Percentiles rank a stretch among this genome's conserved stretches.
Conservation (phyloP, 2,888 invertebrate species). For the Stictocephala bisonia region DNA sequence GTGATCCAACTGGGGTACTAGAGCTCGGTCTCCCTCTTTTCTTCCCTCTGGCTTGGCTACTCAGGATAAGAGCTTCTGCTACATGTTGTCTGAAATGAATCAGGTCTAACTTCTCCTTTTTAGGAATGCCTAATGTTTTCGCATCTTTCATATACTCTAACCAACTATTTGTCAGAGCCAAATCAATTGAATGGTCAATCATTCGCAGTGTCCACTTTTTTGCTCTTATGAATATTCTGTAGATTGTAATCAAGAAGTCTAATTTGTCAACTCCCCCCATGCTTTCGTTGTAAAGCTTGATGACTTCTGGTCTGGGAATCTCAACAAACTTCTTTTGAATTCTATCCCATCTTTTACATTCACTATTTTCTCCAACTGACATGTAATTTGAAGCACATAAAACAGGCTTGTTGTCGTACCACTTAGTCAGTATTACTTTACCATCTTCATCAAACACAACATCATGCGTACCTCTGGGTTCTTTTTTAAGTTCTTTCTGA, state of each 20-base stretch:
- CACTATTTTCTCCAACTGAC: slow-evolving; percentile 46
- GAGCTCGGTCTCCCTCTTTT: slow-evolving; percentile 32
- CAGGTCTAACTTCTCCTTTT: slow-evolving; percentile 15
- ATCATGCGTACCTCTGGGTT: slow-evolving; percentile 30
- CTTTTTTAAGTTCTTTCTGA: slow-evolving; percentile 42
- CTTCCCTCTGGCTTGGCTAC: slow-evolving; percentile 29
- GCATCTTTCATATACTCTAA: slow-evolving; percentile 48
- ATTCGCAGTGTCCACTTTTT: slow-evolving; percentile 52
- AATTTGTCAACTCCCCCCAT: slow-evolving; percentile 58
- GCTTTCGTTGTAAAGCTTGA: slow-evolving; percentile 53
- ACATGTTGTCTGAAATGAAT: slow-evolving; percentile 44
- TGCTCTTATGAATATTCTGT: slow-evolving; percentile 49
- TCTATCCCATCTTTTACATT: slow-evolving; percentile 53
- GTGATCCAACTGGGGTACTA: neutral
- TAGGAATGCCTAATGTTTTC: slow-evolving; percentile 21
- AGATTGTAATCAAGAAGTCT: slow-evolving; percentile 51
- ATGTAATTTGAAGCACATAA: slow-evolving; percentile 54
- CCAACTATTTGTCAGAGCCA: slow-evolving; percentile 50
- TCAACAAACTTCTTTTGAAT: slow-evolving; percentile 49
- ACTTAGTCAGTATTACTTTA: slow-evolving; percentile 49
- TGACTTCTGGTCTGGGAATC: slow-evolving; percentile 52
- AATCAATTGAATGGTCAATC: slow-evolving; percentile 52
- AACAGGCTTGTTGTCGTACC: slow-evolving; percentile 56
- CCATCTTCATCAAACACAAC: slow-evolving; percentile 41
- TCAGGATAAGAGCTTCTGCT: neutral